Base-by-base conservation (phyloP, 1,140 invertebrate species). In the Drosophila bocqueti region DNA sequence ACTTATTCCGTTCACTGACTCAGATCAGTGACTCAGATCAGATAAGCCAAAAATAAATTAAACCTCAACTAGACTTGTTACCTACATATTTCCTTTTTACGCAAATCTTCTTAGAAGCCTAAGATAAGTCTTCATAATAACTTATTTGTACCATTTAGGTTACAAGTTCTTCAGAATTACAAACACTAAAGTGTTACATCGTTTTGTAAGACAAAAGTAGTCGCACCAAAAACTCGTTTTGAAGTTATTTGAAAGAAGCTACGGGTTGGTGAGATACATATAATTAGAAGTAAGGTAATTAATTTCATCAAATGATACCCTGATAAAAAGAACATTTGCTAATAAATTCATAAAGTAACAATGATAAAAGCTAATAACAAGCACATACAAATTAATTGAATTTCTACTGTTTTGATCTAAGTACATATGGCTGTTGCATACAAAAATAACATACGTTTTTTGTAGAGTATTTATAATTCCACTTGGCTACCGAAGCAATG, bases 111-210 rank as follows among this genome's bases (percentile, higher is more conserved):
- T 55, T 0, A 18, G 13, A 18, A 38, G 1, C 11, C n/a, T 24
- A 24, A 24, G 8, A 8, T 45, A 38, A 64, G 13, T 36, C 54
- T 34, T 68, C 2, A 9, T 13, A 10, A 50, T 36, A 47, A 68
- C 43, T 64, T 68, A 50, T 52, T 36, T 64, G 10, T 18, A 5
- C 26, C 2, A 21, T 42, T 42, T 50, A 18, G 10, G 0, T 21
- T 34, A 40, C 43, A 63, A 68, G 15, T 68, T 68, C 45, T 26
- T 26, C 18, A 45, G 66, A 69, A 66, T 9, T 16, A 29, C 24
- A 4, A 3, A 13, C 29, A 7, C 15, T 0, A 31, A 36, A 9
- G 10, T 52, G 46, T 69, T 52, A 69, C 60, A 69, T 52, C 34
- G n/a, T 21, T 26, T 64, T 24, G 24, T 38, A 8, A 38, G 21